phyloP scores from a whole-genome alignment of 2,888 invertebrate species.

The Trachelus troglodyta region DNA sequence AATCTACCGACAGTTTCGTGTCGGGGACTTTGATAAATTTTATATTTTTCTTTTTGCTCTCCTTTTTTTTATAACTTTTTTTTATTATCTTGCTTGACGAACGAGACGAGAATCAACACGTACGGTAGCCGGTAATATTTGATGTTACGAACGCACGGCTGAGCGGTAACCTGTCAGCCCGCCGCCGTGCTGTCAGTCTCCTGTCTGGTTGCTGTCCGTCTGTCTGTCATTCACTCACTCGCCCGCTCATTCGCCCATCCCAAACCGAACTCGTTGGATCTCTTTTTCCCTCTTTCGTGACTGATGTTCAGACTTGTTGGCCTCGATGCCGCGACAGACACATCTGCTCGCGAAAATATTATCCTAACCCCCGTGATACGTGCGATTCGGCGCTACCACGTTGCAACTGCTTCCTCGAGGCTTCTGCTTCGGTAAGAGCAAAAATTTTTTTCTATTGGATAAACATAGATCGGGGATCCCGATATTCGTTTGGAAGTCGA shows the following conservation, averaged over 20 bases:
- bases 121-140: conserved; percentile 66
- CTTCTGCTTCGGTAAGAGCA: neutral
- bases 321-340: conserved; percentile 4
- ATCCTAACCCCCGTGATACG: conserved; percentile 2
- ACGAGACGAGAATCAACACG: conserved; percentile 61
- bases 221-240: conserved; percentile 50
- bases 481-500: neutral
- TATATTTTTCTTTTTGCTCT: neutral
- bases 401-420: neutral
- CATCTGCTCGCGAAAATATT: conserved; percentile 6
- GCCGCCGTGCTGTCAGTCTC: conserved; percentile 70
- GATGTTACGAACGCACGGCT: conserved; percentile 64
- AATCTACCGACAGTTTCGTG: neutral
- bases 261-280: conserved; percentile 18
- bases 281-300: conserved; percentile 46
- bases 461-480: neutral
- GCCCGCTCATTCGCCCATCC: conserved; percentile 23
- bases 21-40: neutral
- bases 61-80: neutral
- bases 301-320: conserved; percentile 46
- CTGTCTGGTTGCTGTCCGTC: conserved; percentile 69
- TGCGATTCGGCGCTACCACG: neutral
- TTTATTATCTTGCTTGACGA: conserved; percentile 54
- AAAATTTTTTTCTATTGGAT: neutral
- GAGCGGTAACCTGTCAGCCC: conserved; percentile 67